Evolutionary conservation across 1,140 invertebrate species (phyloP).

Genomic region (Atta texana): DNA sequence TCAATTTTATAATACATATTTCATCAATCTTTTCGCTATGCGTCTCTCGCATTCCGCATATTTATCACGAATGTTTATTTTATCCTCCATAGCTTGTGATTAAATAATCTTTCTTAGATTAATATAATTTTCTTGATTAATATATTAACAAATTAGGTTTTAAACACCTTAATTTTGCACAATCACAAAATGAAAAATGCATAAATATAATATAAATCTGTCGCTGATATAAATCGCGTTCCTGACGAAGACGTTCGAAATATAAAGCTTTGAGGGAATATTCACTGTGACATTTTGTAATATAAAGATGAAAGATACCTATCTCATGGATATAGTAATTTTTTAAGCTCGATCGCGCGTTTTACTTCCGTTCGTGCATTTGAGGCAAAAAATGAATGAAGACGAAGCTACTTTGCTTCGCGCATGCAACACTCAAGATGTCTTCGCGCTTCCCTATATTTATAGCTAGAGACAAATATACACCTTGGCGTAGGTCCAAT

Average conservation of each 20-base stretch:
- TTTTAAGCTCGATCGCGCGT: not conserved
- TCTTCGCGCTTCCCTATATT: constrained; percentile 78
- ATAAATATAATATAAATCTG: not conserved
- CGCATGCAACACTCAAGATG: constrained; percentile 16
- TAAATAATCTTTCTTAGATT: not conserved
- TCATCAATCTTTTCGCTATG: not conserved
- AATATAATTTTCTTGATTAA: not conserved
- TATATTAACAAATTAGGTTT: not conserved
- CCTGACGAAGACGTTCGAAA: not conserved
- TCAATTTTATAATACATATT: not conserved
- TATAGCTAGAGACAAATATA: constrained; percentile 86
- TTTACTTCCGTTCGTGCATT: constrained; percentile 1
- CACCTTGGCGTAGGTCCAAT: constrained; percentile 82
- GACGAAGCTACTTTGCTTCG: not conserved
- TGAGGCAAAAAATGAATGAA: constrained; percentile 30
- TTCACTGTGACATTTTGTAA: not conserved
- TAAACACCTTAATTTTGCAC: not conserved
- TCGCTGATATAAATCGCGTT: not conserved
- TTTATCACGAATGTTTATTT: not conserved
- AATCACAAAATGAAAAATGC: not conserved
- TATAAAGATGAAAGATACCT: not conserved
- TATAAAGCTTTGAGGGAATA: not conserved
- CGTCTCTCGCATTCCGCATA: not conserved
- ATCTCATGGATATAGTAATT: not conserved
- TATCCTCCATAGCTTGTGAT: not conserved